These are phyloP conservation scores for Leiothrix lutea DNA, from an alignment of 2,113 vertebrate species.

Conservation along the genomic window DNA sequence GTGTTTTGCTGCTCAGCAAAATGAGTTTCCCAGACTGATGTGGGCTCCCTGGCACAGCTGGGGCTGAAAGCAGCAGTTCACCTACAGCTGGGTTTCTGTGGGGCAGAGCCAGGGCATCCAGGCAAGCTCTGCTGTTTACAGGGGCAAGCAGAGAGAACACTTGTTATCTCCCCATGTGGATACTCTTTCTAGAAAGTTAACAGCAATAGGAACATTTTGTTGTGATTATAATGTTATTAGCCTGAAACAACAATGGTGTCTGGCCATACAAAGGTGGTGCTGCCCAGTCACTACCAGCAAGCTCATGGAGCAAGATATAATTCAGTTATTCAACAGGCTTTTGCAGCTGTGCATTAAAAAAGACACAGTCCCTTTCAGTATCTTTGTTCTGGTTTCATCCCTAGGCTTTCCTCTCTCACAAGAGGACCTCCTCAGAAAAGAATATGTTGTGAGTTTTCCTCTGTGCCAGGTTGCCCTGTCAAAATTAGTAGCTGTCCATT, in stretches of 20 bases:
- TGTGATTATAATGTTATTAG: background rate
- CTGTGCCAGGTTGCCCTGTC: background rate
- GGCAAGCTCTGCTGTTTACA: background rate
- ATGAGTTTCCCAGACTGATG: background rate
- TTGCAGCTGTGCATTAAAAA: background rate
- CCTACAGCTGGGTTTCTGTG: background rate
- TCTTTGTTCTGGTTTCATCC: background rate
- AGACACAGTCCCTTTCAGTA: background rate
- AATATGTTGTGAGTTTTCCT: background rate
- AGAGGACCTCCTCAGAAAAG: background rate
- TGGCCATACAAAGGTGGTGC: background rate
- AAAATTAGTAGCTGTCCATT: background rate
- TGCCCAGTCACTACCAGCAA: background rate
- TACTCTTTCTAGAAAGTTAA: background rate
- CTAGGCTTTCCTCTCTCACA: background rate
- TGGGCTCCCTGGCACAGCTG: background rate
- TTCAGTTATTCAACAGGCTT: background rate
- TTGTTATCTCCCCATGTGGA: background rate
- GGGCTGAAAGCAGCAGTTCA: background rate
- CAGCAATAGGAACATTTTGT: background rate
- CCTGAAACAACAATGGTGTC: background rate
- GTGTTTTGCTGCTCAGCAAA: background rate
- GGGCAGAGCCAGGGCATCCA: background rate
- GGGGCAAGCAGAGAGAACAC: background rate
- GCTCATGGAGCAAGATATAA: background rate